A percentile compares a stretch with the other conserved stretches of the same genome.
These are phyloP conservation scores for Lontra canadensis DNA, from an alignment of 2,113 vertebrate species.

Conservation along the genomic window DNA sequence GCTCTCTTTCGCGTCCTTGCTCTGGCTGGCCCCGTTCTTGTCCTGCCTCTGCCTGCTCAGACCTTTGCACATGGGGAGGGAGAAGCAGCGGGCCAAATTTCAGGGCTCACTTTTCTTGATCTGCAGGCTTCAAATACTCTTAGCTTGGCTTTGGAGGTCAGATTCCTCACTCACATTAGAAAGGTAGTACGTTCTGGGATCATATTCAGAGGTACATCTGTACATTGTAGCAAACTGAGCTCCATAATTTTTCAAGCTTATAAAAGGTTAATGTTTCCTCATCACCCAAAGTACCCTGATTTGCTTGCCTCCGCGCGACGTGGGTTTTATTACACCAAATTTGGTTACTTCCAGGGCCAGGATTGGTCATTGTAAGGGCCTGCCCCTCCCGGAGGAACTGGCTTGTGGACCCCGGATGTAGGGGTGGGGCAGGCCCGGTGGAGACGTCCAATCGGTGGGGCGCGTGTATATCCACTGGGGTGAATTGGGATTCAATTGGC, in stretches of 20 bases:
- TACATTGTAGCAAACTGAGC: not conserved
- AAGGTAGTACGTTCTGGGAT: not conserved
- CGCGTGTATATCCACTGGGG: too few relatives aligned
- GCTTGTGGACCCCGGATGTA: too few relatives aligned
- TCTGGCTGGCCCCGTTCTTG: not conserved
- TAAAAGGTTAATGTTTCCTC: constrained; percentile 34
- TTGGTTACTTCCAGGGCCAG: constrained; percentile 34
- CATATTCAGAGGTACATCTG: not conserved
- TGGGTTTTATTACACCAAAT: not conserved
- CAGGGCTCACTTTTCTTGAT: not conserved
- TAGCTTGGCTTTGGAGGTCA: constrained; percentile 15
- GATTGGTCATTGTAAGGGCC: not conserved
- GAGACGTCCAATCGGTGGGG: too few relatives aligned
- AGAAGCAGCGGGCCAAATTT: not conserved
- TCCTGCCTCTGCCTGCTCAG: not conserved
- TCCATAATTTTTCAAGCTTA: not conserved
- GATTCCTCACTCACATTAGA: not conserved
- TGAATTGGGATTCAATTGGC: too few relatives aligned
- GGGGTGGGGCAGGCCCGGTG: too few relatives aligned
- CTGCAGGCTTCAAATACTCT: not conserved
- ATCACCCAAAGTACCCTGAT: not conserved
- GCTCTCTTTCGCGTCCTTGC: not conserved
- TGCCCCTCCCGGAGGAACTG: too few relatives aligned
- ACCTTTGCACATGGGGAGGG: not conserved
- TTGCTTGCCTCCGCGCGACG: not conserved